Base-by-base conservation (phyloP, 2,113 vertebrate species). In the Bubo blakistoni region DNA sequence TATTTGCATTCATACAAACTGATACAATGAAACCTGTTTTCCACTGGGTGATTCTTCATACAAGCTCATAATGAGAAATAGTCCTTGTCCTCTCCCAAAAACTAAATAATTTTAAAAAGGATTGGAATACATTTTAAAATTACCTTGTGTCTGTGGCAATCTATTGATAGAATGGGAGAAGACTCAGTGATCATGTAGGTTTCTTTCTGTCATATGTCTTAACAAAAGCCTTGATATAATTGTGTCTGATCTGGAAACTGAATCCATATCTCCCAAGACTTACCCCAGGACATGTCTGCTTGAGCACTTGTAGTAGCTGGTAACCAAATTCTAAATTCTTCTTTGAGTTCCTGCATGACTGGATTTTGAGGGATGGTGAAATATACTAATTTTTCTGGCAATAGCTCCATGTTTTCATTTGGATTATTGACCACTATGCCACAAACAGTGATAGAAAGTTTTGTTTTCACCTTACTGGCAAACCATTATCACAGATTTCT, bases 311-410 rank as follows among this genome's bases (percentile, higher is more conserved):
- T 34, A 70, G 36, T 40, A 90, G 9, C 9, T 69, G 22, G 16
- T 27, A 91, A 57, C 4, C 10, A 70, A 81, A 66, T 57, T 80
- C 52, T 61, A 62, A 61, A 42, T 49, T 70, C 22, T 65, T 82
- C 26, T 74, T 63, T 51, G 25, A 67, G 55, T 46, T 81, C 11
- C n/a, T 54, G 16, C 42, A 44, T 90, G 71, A 79, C 42, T 71
- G 27, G 26, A 65, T 79, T 90, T 94, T 92, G 66, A 91, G 16
- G 14, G 17, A 94, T 74, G 57, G 4, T 79, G 55, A 90, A 94
- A 69, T 87, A 71, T 30, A 49, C 8, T 62, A 0, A 34, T 90
- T 91, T 82, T 92, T 84, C 73, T 87, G 49, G 20, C 27, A 72
- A 59, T 32, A 78, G 9, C 11, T 46, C 32, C 34, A 47, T 38